A percentile compares a stretch with the other conserved stretches of the same genome.
Conservation (phyloP, 2,797 vertebrate genomes). For the Intellagama lesueurii region DNA sequence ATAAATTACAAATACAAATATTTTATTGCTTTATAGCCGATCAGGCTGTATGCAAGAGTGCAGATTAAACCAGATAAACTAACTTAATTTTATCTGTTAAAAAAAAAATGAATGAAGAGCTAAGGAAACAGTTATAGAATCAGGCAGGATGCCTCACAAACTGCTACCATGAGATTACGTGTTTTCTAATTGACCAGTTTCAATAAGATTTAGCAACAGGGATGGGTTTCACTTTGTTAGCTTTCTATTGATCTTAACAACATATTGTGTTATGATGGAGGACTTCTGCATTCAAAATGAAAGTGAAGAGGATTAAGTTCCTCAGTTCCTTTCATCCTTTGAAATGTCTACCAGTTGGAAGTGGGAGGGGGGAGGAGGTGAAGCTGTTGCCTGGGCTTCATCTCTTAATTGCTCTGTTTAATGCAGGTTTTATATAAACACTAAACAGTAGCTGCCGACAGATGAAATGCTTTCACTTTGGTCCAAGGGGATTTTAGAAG, state of each 20-base stretch:
- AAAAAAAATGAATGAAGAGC: no score
- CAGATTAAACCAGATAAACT: no score
- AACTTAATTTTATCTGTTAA: background rate
- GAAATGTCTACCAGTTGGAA: background rate
- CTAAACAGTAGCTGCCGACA: constrained; percentile 64
- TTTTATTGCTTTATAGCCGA: no score
- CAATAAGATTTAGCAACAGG: background rate
- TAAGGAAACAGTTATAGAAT: background rate
- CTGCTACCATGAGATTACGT: background rate
- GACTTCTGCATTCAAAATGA: background rate
- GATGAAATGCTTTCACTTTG: constrained; percentile 76
- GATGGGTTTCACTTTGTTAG: background rate
- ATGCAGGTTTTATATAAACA: constrained; percentile 57
- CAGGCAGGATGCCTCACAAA: background rate
- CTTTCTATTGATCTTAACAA: background rate
- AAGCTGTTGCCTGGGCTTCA: background rate
- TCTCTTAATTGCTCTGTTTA: constrained; percentile 41
- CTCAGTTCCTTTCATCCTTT: constrained; percentile 18
- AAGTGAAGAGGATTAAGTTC: background rate
- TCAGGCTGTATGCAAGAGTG: no score
- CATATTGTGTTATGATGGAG: background rate
- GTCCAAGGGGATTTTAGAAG: constrained; percentile 72
- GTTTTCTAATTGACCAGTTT: background rate
- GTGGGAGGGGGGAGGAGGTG: background rate
- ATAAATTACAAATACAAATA: no score